A percentile compares a stretch with the other conserved stretches of the same genome.
Conservation (phyloP, 2,888 invertebrate species). For the Nezara viridula region DNA sequence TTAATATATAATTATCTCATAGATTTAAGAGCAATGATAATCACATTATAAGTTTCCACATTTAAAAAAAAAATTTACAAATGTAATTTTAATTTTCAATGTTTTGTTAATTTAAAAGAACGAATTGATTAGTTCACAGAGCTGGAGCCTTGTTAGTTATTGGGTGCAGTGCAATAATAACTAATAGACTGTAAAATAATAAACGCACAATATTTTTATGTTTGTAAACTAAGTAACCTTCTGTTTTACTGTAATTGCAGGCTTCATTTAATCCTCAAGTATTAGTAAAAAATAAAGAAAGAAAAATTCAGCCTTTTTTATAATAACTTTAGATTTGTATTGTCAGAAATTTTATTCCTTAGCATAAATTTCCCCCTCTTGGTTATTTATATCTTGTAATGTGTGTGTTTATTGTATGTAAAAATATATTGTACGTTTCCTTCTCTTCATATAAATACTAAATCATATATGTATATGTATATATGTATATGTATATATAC, state of each 20-base stretch:
- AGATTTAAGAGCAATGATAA: slow-evolving; percentile 58
- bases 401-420: slow-evolving; percentile 49
- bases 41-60: slow-evolving; percentile 41
- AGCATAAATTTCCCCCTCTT: neutral
- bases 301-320: neutral
- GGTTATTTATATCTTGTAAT: slow-evolving; percentile 43
- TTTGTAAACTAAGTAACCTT: neutral
- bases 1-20: slow-evolving; percentile 57
- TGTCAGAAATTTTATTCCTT: neutral
- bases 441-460: slow-evolving; percentile 32
- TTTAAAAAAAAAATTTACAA: neutral
- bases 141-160: slow-evolving; percentile 59
- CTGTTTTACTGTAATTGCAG: neutral
- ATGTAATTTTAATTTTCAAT: slow-evolving; percentile 41
- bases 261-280: neutral
- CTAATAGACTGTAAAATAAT: slow-evolving; percentile 57
- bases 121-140: slow-evolving; percentile 49
- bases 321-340: neutral
- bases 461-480: neutral
- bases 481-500: neutral
- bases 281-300: neutral
- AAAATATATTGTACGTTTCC: slow-evolving; percentile 21
- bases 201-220: slow-evolving; percentile 59
- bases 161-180: slow-evolving; percentile 59
- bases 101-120: slow-evolving; percentile 25